A percentile compares a stretch with the other conserved stretches of the same genome.
These are phyloP conservation scores for Chondrilla cf. caribensis DNA, from an alignment of 37 sponge, comb jelly and placozoan genomes.

Conservation along the genomic window DNA sequence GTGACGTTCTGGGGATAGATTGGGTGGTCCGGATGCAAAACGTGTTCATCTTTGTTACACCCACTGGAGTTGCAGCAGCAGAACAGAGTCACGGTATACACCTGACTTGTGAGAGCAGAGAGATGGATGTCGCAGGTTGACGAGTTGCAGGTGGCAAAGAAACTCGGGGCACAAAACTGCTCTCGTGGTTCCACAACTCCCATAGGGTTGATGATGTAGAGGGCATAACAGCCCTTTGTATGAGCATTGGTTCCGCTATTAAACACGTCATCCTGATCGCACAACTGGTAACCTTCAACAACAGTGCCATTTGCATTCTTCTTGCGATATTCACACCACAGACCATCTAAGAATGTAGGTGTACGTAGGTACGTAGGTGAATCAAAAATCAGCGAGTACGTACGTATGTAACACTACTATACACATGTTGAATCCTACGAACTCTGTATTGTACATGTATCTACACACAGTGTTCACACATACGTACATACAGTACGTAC, in stretches of 20 bases:
- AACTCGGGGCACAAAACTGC: neutral
- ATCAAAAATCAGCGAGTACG: neutral
- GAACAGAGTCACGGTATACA: neutral
- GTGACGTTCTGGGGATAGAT: neutral
- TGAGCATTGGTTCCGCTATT: neutral
- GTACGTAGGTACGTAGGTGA: neutral
- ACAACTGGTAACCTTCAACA: neutral
- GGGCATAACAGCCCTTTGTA: neutral
- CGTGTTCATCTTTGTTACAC: neutral
- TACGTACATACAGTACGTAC: too few species aligned
- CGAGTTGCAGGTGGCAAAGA: neutral
- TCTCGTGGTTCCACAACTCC: neutral
- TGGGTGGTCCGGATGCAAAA: neutral
- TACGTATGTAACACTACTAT: too few species aligned
- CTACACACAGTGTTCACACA: too few species aligned
- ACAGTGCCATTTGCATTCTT: too few species aligned
- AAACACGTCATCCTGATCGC: neutral
- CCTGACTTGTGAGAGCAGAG: neutral
- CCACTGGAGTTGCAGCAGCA: conserved; percentile 12
- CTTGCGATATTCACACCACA: too few species aligned
- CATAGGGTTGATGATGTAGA: neutral
- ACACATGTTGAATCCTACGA: too few species aligned
- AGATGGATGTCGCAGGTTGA: neutral
- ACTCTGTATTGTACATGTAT: too few species aligned
- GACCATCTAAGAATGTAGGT: neutral